Evolutionary conservation across 2,888 invertebrate species (phyloP), one percentile per base, ranked within the genome.

Genomic region (Ceraclea dissimilis): DNA sequence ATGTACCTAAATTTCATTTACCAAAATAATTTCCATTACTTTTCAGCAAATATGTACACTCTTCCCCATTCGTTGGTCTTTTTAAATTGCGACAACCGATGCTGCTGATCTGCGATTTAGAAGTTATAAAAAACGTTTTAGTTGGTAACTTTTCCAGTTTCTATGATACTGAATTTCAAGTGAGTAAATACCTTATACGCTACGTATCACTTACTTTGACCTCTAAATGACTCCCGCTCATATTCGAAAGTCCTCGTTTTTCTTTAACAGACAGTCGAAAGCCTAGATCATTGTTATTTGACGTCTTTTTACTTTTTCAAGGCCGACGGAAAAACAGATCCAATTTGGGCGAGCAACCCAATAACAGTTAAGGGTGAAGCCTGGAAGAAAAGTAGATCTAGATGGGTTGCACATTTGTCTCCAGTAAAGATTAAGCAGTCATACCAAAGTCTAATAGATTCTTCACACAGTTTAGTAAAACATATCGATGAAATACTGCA

Each of bases 1-100:
- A n/a, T n/a, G n/a, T n/a, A n/a, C n/a, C n/a, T n/a, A n/a, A n/a
- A n/a, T n/a, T n/a, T n/a, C n/a, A n/a, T n/a, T n/a, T n/a, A n/a
- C n/a, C n/a, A n/a, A n/a, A n/a, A n/a, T n/a, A n/a, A n/a, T n/a
- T n/a, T n/a, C n/a, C n/a, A n/a, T n/a, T 8, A n/a, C n/a, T 39
- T 39, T 39, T 13, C 39, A 39, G 39, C 13, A 39, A 39, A 39
- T 39, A 39, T 39, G 39, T 13, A 39, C 39, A 39, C 13, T 39
- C 39, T 5, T n/a, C 50, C 2, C 34, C 50, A 18, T 17, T 50
- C 33, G 19, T 50, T 17, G 50, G 50, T 10, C 21, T 50, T 17
- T 50, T 50, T 18, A 50, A 50, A 50, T 5, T 33, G 34, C 8
- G 50, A 17, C n/a, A 33, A 16, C 50, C 50, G 8, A 26, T 50